phyloP scores from a whole-genome alignment of 1,140 invertebrate species.

The Elymnias hypermnestra region DNA sequence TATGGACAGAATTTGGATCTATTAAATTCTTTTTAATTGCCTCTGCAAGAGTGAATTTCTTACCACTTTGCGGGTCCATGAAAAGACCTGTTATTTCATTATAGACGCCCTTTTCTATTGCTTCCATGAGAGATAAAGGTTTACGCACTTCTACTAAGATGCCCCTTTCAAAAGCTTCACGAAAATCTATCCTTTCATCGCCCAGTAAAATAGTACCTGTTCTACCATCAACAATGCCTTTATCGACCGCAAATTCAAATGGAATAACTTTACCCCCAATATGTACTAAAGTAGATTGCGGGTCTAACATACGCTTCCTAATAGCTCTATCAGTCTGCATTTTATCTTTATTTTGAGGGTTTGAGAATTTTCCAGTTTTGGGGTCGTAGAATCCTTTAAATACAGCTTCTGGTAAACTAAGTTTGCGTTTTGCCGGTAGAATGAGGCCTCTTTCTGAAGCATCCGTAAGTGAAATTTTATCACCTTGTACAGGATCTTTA shows the following conservation, averaged over 20 bases:
- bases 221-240: conserved; percentile 86
- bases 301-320: conserved; percentile 87
- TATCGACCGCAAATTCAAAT: conserved; percentile 88
- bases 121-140: conserved; percentile 89
- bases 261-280: conserved; percentile 85
- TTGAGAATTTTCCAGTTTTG: conserved; percentile 83
- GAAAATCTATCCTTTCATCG: conserved; percentile 85
- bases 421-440: conserved; percentile 86
- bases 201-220: conserved; percentile 82
- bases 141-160: conserved; percentile 86
- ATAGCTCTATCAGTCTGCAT: conserved; percentile 86
- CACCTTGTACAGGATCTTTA: conserved; percentile 84
- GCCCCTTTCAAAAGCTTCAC: conserved; percentile 91
- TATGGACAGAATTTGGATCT: conserved; percentile 88
- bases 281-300: conserved; percentile 86
- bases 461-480: conserved; percentile 85
- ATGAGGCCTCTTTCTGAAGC: conserved; percentile 89
- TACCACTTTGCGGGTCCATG: conserved; percentile 86
- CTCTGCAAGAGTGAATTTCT: conserved; percentile 84
- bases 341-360: conserved; percentile 83
- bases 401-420: conserved; percentile 90
- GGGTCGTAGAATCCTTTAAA: conserved; percentile 90
- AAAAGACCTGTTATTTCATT: conserved; percentile 85
- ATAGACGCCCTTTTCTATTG: conserved; percentile 88
- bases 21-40: conserved; percentile 86